These are phyloP conservation scores for Endomychus coccineus DNA, from an alignment of 2,888 invertebrate species.

Conservation along the genomic window DNA sequence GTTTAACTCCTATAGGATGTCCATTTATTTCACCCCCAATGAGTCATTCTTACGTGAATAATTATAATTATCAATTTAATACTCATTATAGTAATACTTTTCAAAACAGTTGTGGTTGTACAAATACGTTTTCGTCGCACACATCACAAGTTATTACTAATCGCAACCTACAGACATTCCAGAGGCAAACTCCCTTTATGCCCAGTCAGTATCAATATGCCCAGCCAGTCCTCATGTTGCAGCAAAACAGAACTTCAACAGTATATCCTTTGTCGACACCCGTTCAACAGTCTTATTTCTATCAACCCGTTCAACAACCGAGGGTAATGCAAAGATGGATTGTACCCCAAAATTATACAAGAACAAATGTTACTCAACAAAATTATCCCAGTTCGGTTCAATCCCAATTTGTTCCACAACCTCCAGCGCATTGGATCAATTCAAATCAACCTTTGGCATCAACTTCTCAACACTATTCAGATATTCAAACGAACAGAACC, in stretches of 20 bases:
- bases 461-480: slow-evolving; percentile 7
- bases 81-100: slow-evolving; percentile 13
- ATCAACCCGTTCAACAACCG: slow-evolving; percentile 12
- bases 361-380: slow-evolving; percentile 13
- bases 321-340: slow-evolving; percentile 18
- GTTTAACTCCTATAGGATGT: slow-evolving; percentile 3
- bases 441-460: slow-evolving; percentile 5
- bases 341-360: slow-evolving; percentile 13
- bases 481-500: slow-evolving; percentile 3
- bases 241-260: slow-evolving; percentile 12
- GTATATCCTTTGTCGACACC: slow-evolving; percentile 11
- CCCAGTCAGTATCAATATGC: slow-evolving; percentile 12
- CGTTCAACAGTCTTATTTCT: slow-evolving; percentile 18
- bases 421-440: slow-evolving; percentile 10
- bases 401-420: slow-evolving; percentile 10
- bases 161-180: slow-evolving; percentile 13
- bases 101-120: slow-evolving; percentile 13
- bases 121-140: slow-evolving; percentile 14
- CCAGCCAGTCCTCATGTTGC: slow-evolving; percentile 13
- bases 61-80: slow-evolving; percentile 15
- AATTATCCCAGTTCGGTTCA: slow-evolving; percentile 17
- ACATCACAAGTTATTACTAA: slow-evolving; percentile 14
- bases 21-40: slow-evolving; percentile 8
- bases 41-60: slow-evolving; percentile 9
- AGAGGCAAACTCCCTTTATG: slow-evolving; percentile 8